phyloP scores from a whole-genome alignment of 2,797 vertebrate species.

The Phalanger gymnotis region DNA sequence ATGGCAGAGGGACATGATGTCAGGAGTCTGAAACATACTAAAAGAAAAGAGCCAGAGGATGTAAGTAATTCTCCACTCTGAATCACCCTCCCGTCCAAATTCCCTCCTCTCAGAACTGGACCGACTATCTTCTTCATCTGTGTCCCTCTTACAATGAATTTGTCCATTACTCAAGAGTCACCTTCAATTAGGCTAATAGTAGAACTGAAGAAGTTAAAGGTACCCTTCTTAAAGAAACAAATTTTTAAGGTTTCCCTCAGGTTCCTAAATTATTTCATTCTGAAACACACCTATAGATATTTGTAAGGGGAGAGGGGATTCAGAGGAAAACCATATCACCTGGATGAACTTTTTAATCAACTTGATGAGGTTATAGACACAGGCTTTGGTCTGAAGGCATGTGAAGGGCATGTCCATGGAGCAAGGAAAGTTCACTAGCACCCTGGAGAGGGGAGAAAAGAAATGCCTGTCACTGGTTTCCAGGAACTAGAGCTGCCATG shows the following conservation, averaged over 20 bases:
- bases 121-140: not conserved
- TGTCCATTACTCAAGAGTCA: not conserved
- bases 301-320: not conserved
- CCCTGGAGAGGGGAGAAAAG: too few relatives aligned
- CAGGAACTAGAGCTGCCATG: not conserved
- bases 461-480: not conserved
- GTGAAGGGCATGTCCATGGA: not conserved
- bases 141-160: not conserved
- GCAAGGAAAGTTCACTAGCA: not conserved
- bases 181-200: not conserved
- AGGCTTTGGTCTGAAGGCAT: not conserved
- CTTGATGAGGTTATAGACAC: not conserved
- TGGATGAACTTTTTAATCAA: not conserved
- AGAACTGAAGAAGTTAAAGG: not conserved
- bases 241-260: not conserved
- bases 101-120: not conserved
- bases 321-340: not conserved
- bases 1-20: slow-evolving; percentile 6
- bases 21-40: not conserved
- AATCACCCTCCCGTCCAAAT: not conserved
- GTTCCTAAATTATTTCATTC: not conserved
- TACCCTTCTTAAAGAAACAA: not conserved
- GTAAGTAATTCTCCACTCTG: not conserved
- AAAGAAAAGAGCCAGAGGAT: not conserved
- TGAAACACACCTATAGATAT: not conserved